Evolutionary conservation across 1,140 invertebrate species (phyloP).

Genomic region (Drosophila ananassae): DNA sequence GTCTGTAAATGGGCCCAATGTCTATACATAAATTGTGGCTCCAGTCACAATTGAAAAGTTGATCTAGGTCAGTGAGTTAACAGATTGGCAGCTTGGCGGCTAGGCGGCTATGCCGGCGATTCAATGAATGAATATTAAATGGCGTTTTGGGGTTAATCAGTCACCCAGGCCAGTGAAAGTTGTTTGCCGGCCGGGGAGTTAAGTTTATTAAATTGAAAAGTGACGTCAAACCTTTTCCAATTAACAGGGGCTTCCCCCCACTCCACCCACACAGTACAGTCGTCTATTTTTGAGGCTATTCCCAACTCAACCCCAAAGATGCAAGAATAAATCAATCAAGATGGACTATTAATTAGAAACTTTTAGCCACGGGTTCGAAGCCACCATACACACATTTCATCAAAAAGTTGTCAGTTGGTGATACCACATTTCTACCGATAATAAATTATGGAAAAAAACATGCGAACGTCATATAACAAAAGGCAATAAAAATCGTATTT

Average conservation of each 20-base stretch:
- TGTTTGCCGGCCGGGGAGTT: constrained; percentile 2
- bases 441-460: neutral
- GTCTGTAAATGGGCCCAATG: constrained; percentile 11
- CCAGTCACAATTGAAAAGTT: constrained; percentile 27
- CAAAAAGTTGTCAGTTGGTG: neutral
- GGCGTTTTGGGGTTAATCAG: constrained; percentile 23
- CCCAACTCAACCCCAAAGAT: neutral
- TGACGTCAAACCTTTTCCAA: constrained; percentile 27
- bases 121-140: constrained; percentile 44
- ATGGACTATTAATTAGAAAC: neutral
- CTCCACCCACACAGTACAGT: constrained; percentile 19
- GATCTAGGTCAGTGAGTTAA: constrained; percentile 44
- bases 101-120: constrained; percentile 4
- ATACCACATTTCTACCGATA: neutral
- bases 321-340: constrained; percentile 1
- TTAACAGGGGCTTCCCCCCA: constrained; percentile 33
- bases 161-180: neutral
- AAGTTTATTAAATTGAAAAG: neutral
- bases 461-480: neutral
- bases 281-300: constrained; percentile 15
- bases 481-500: neutral
- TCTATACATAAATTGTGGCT: constrained; percentile 21
- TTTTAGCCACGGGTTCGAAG: neutral
- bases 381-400: neutral
- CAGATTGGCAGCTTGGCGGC: neutral